Evolutionary conservation across 2,888 invertebrate species (phyloP), one percentile per base, ranked within the genome.

Genomic region (Orchestes rusci): DNA sequence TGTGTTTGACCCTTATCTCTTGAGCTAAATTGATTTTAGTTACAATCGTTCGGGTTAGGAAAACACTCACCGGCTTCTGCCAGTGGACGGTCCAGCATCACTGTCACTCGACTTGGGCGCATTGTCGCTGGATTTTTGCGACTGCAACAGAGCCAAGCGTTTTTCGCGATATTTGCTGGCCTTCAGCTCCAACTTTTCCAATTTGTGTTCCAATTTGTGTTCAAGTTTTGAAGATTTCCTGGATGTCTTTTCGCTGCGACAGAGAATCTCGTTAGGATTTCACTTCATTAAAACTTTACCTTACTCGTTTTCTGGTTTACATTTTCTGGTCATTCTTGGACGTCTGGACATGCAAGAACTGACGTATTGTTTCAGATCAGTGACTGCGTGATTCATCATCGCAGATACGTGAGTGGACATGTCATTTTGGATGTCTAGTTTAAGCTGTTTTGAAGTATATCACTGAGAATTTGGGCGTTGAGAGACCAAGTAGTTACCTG

Each of bases 171-270:
- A 61, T 46, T 66, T 66, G 42, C 64, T 62, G 1, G 69, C 64
- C 52, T 69, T 70, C 35, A 60, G 60, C 39, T 70, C 70, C n/a
- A 69, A 51, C 47, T 68, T 67, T 43, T 69, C 70, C 43, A 69
- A 51, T 54, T 69, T 67, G 17, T 57, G 59, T 33, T 67, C 67
- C 16, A 61, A 53, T 50, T 62, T n/a, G n/a, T n/a, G n/a, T n/a
- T n/a, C n/a, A n/a, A n/a, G n/a, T n/a, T n/a, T n/a, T n/a, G n/a
- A n/a, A n/a, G n/a, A n/a, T n/a, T n/a, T n/a, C n/a, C n/a, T n/a
- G n/a, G n/a, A n/a, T n/a, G n/a, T n/a, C n/a, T n/a, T n/a, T n/a
- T 12, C 4, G 3, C 12, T 4, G 5, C 8, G 3, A 4, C 13
- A 13, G 13, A 33, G 15, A 33, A 33, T n/a, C n/a, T n/a, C n/a